Evolutionary conservation across 2,797 vertebrate species (phyloP).

Genomic region (Betta splendens): DNA sequence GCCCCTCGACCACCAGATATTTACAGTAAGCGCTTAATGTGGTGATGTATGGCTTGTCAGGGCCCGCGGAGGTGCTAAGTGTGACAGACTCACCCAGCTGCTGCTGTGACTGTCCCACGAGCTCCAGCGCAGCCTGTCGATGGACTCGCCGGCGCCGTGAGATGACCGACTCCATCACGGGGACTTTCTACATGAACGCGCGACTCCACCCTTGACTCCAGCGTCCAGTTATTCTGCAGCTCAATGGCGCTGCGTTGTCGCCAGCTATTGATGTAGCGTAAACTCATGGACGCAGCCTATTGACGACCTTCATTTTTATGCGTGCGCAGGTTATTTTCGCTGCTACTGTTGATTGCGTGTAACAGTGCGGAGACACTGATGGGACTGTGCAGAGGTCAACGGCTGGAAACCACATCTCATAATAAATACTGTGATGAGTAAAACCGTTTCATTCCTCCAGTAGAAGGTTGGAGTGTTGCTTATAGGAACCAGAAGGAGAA

Average conservation of each 20-base stretch:
- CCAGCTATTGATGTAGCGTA: conserved; percentile 1
- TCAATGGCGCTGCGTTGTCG: not conserved
- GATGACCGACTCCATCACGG: conserved; percentile 1
- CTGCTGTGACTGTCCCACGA: not conserved
- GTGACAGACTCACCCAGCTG: conserved; percentile 41
- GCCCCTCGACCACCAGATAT: not conserved
- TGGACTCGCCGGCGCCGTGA: conserved; percentile 1
- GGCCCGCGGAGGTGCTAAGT: conserved; percentile 32
- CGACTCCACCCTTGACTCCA: conserved; percentile 2
- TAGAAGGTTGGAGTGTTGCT: too few relatives aligned
- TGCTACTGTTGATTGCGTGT: too few relatives aligned
- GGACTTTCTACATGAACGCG: conserved; percentile 12
- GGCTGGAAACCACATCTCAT: too few relatives aligned
- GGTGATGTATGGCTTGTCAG: conserved; percentile 38
- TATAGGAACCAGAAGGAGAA: too few relatives aligned
- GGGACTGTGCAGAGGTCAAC: too few relatives aligned
- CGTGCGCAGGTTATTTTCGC: not conserved
- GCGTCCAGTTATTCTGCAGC: not conserved
- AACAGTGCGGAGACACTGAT: not conserved
- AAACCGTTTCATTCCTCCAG: too few relatives aligned
- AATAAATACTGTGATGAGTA: too few relatives aligned
- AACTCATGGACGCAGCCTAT: conserved; percentile 5
- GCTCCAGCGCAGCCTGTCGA: conserved; percentile 17
- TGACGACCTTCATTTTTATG: conserved; percentile 8
- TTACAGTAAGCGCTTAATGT: conserved; percentile 29